These are phyloP conservation scores for Brachyistius frenatus DNA, from an alignment of 2,113 vertebrate genomes.

Conservation along the genomic window DNA sequence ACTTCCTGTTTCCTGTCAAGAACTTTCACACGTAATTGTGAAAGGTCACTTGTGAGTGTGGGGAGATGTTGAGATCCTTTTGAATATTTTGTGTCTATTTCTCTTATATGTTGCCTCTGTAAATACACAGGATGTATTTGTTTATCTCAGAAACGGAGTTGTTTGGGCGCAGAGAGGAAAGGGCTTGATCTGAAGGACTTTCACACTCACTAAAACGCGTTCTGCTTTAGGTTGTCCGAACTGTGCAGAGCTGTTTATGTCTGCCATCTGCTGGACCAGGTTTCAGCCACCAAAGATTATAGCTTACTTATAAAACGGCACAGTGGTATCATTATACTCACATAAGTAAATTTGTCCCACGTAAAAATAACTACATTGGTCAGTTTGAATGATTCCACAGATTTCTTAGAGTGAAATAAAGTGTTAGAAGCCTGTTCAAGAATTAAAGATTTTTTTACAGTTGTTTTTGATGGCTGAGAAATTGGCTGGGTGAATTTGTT, in stretches of 20 bases:
- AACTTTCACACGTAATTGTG: constrained; percentile 1
- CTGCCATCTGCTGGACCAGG: background rate
- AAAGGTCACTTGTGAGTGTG: background rate
- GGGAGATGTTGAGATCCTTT: background rate
- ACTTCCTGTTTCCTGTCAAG: constrained; percentile 45
- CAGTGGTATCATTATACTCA: constrained; percentile 14
- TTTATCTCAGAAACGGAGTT: no score
- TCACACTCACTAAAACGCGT: background rate
- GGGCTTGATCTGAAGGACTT: background rate
- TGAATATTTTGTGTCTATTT: no score
- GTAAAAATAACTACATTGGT: constrained; percentile 2
- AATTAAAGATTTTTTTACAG: background rate
- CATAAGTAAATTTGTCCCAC: constrained; percentile 7
- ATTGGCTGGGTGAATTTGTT: no score
- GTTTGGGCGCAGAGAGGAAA: background rate
- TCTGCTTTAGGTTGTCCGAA: background rate
- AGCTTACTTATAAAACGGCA: background rate
- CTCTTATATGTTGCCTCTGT: no score
- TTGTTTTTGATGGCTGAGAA: background rate
- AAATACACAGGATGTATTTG: background rate
- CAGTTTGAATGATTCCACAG: background rate
- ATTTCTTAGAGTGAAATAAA: background rate
- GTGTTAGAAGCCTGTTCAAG: background rate
- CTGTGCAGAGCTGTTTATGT: background rate
- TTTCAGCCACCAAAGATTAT: background rate